phyloP scores from a whole-genome alignment of 2,113 vertebrate genomes.

The Equus quagga region DNA sequence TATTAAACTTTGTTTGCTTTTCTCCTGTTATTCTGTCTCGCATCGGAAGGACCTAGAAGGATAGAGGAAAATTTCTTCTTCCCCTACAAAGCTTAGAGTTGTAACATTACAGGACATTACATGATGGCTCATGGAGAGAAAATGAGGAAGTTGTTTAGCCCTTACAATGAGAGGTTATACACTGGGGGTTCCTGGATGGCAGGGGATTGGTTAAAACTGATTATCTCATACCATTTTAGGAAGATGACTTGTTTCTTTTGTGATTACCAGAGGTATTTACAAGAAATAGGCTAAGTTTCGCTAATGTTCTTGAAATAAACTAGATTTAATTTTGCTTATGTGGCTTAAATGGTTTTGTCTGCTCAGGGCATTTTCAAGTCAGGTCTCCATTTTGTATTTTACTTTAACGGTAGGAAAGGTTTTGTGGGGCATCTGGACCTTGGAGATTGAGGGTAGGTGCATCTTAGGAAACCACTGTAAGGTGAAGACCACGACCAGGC shows the following conservation, averaged over 20 bases:
- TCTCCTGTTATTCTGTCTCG: too few relatives aligned
- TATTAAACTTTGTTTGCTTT: too few relatives aligned
- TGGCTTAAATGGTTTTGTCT: background rate
- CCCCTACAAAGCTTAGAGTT: background rate
- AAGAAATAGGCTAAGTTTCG: background rate
- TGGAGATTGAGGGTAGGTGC: background rate
- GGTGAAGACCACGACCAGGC: background rate
- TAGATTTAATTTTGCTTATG: background rate
- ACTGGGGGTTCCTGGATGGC: background rate
- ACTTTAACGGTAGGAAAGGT: background rate
- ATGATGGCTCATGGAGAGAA: background rate
- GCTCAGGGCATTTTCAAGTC: background rate
- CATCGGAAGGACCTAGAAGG: too few relatives aligned
- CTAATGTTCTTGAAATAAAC: background rate
- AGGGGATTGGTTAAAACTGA: background rate
- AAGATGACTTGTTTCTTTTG: background rate
- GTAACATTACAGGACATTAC: background rate
- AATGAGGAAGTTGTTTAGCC: background rate
- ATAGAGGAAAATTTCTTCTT: too few relatives aligned
- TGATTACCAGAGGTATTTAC: background rate
- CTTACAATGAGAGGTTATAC: background rate
- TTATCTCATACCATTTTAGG: background rate
- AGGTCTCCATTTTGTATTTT: background rate
- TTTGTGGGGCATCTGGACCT: background rate
- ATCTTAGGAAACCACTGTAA: background rate